These are phyloP conservation scores for Atherinosoma microstoma DNA, from an alignment of 2,797 vertebrate species.

Conservation along the genomic window DNA sequence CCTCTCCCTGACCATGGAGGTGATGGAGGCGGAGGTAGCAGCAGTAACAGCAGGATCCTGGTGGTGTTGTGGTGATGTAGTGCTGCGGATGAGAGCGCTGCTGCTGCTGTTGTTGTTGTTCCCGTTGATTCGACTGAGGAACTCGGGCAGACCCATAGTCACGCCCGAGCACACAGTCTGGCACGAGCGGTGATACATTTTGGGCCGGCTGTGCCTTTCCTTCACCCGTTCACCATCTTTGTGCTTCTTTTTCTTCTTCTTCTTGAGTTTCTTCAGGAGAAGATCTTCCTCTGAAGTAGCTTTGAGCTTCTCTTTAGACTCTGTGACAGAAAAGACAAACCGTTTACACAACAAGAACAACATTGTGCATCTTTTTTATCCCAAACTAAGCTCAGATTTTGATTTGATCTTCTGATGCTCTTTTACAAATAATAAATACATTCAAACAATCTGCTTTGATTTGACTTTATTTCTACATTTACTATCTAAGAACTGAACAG, in stretches of 20 bases:
- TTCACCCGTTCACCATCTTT: slow-evolving; percentile 97
- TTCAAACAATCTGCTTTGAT: rapidly evolving
- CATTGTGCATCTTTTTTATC: not conserved
- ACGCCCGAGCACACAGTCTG: slow-evolving; percentile 94
- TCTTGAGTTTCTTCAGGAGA: slow-evolving; percentile 97
- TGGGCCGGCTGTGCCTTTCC: slow-evolving; percentile 88
- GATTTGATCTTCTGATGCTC: not conserved
- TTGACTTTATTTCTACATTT: not conserved
- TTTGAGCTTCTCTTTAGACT: slow-evolving; percentile 90
- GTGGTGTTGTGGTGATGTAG: slow-evolving; percentile 64
- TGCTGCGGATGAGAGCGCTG: slow-evolving; percentile 73
- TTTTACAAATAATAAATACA: not conserved
- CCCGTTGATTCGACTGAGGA: slow-evolving; percentile 74
- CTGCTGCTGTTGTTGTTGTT: slow-evolving; percentile 51
- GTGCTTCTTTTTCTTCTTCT: slow-evolving; percentile 99
- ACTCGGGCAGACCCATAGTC: slow-evolving; percentile 72
- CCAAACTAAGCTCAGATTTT: not conserved
- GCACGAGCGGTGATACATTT: slow-evolving; percentile 96
- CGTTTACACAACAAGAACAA: slow-evolving; percentile 1
- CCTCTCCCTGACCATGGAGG: slow-evolving; percentile 66
- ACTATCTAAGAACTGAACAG: not conserved
- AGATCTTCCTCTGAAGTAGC: slow-evolving; percentile 89
- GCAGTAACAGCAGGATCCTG: slow-evolving; percentile 68
- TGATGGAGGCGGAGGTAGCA: slow-evolving; percentile 48
- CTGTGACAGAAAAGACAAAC: slow-evolving; percentile 64